Conservation (phyloP, 2,888 invertebrate species). For the Ormyrus rosae region DNA sequence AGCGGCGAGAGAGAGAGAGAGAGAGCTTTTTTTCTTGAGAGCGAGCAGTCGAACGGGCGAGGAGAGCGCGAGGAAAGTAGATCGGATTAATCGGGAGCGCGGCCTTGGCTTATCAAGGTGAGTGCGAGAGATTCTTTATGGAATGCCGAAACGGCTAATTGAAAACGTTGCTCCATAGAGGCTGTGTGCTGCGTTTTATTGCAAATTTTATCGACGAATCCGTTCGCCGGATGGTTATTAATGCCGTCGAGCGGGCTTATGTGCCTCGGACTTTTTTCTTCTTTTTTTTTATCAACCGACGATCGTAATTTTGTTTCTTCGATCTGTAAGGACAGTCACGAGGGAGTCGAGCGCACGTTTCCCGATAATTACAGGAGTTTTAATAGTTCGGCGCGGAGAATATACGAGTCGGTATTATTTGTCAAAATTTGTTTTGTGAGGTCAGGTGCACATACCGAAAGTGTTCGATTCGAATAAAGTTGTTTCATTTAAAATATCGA, state of each 20-base stretch:
- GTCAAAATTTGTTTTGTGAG: too few species aligned
- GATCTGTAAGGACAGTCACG: too few species aligned
- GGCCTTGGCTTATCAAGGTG: constrained; percentile 21
- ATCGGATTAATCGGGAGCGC: constrained; percentile 6
- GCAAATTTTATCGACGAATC: constrained; percentile 2
- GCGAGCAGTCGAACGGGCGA: too few species aligned
- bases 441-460: too few species aligned
- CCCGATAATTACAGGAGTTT: too few species aligned
- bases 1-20: neutral
- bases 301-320: too few species aligned
- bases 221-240: neutral
- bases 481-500: too few species aligned
- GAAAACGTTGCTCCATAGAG: neutral
- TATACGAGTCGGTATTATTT: too few species aligned
- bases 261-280: neutral
- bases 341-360: too few species aligned
- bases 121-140: neutral
- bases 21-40: neutral
- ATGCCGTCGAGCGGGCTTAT: neutral
- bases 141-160: constrained; percentile 3
- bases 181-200: neutral
- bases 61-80: constrained; percentile 16
- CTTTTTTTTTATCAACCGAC: too few species aligned
- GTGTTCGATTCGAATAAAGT: too few species aligned
- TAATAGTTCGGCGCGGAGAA: too few species aligned